Base-by-base conservation (phyloP, 1,140 invertebrate species). In the Papilio xuthus region DNA sequence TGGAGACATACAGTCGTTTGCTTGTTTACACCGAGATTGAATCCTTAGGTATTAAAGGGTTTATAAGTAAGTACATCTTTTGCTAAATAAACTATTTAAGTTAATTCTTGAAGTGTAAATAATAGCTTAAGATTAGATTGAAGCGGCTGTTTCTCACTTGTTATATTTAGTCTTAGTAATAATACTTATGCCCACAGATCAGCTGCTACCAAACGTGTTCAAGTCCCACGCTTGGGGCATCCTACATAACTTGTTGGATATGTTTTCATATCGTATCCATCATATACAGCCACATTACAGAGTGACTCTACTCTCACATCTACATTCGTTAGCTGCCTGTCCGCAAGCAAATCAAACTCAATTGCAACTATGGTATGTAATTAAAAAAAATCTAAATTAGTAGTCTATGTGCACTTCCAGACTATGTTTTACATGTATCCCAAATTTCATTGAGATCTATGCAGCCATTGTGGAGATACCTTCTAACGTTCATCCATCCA, bases 21-120 rank as follows among this genome's bases (percentile, higher is more conserved):
- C 92, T 99, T 23, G 98, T 99, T 0, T 99, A 99, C 84, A 99
- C 98, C 32, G 99, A 99, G 95, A 99, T 99, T 75, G 99, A 99
- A 93, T 98, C 98, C 53, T 95, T 99, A 9, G 98, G 98, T 37
- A 99, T 99, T 67, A 99, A 99, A 95, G 98, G 97, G 63, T 99
- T 99, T 90, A 98, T 99, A 80, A 97, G 98, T 98, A 94, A 96
- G 96, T 96, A 86, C 80, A 78, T 15, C 18, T 47, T 47, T 15
- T 47, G 32, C 0, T 18, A 3, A 47, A 18, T 47, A 47, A 18
- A 47, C 18, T 47, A 15, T 47, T 15, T 47, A 47, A 15, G 42
- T 44, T 13, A 12, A 44, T 44, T 44, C 42, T 47, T 47, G 0
- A 47, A 47, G 6, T 1, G 44, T 47, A 18, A 47, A 47, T 18